These are phyloP conservation scores for Agonopterix arenella DNA, from an alignment of 2,888 invertebrate genomes.

Conservation along the genomic window DNA sequence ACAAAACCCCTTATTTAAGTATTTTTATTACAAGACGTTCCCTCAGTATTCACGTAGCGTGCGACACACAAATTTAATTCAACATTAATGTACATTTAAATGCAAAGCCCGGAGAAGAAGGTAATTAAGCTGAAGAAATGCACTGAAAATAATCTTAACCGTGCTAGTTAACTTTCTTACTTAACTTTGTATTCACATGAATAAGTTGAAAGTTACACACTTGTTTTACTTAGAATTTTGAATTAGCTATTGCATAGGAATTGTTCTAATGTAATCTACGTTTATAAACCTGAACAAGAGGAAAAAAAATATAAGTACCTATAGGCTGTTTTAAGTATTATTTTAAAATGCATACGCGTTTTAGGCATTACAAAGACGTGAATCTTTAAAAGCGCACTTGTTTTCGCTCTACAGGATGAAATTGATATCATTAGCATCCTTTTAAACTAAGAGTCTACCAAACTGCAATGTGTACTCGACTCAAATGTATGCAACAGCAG, in stretches of 20 bases:
- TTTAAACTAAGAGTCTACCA: no score
- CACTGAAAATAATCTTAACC: slow-evolving; percentile 55
- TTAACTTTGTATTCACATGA: background rate
- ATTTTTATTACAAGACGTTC: slow-evolving; percentile 13
- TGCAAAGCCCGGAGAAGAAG: slow-evolving; percentile 54
- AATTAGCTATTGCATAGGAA: background rate
- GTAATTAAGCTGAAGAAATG: slow-evolving; percentile 60
- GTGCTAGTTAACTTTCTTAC: slow-evolving; percentile 17
- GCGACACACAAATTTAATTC: slow-evolving; percentile 54
- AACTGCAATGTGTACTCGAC: no score
- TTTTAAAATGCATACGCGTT: no score
- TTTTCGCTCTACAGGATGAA: no score
- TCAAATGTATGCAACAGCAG: no score
- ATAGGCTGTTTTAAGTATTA: no score
- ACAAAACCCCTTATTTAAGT: background rate
- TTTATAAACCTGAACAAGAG: no score
- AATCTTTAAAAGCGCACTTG: no score
- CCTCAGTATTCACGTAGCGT: slow-evolving; percentile 28
- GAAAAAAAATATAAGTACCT: no score
- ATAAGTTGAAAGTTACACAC: background rate
- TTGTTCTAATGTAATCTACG: background rate
- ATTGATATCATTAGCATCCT: no score
- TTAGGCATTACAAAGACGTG: no score
- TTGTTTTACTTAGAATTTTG: background rate
- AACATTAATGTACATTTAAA: slow-evolving; percentile 64